Evolutionary conservation across 2,888 invertebrate genomes (phyloP), one percentile per base, ranked within the genome.

Genomic region (Tyria jacobaeae): DNA sequence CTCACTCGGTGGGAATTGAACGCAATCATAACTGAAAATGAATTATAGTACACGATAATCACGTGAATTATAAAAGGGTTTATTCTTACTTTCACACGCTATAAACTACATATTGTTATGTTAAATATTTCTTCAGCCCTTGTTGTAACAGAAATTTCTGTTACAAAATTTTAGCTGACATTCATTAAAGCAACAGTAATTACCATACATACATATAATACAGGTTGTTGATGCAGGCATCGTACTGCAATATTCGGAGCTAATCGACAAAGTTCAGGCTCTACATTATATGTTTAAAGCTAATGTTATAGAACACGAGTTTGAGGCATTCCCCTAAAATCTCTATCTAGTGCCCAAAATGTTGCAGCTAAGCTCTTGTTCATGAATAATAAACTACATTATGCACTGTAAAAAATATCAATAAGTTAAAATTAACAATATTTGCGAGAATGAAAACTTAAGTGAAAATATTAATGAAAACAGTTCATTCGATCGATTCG

Each of bases 1-100:
- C 90, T 89, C 85, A 75, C 86, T 84, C 87, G 91, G 90, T 92
- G 94, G 91, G 94, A 93, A 92, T 80, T 14, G 71, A 79, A 76
- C 78, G 86, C 76, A 87, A 89, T 89, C 89, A 82, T 84, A 88
- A 89, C 88, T 87, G 83, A 90, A 91, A 86, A 89, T 89, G 82
- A 88, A 92, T 91, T 86, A 89, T 87, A 83, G 73, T 86, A 82
- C 79, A 78, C 85, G 81, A 84, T 89, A 86, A 89, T 89, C 84
- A 78, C 83, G 78, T 76, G 83, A 84, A 81, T 82, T 84, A 66
- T 77, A 83, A 85, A 88, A 86, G 91, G 91, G 89, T 88, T 80
- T 82, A 70, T 60, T 78, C 81, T 76, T 80, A 88, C 86, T 90
- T 93, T 92, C 93, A 85, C 93, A 93, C 93, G 93, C 84, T 85